Conservation (phyloP, 1,140 invertebrate genomes). For the Zelostemma sp. region DNA sequence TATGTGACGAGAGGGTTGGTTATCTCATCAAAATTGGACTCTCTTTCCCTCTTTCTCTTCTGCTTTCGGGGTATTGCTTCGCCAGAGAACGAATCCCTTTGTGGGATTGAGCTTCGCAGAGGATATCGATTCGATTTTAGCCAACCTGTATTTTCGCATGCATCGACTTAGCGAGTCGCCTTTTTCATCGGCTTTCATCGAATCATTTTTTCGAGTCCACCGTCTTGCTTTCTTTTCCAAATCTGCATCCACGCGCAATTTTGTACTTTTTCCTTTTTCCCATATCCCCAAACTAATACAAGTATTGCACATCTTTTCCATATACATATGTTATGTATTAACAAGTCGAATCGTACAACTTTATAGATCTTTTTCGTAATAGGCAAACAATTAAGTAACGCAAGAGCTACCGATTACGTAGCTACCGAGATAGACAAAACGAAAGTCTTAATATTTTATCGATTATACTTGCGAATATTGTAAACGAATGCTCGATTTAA, state of each 20-base stretch:
- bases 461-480: no score
- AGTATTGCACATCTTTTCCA: no score
- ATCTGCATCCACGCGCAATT: not conserved
- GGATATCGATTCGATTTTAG: constrained; percentile 62
- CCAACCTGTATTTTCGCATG: constrained; percentile 46
- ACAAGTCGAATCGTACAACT: no score
- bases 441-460: no score
- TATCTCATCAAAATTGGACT: constrained; percentile 69
- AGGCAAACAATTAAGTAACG: no score
- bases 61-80: constrained; percentile 36
- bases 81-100: constrained; percentile 55
- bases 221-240: not conserved
- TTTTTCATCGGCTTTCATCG: constrained; percentile 20
- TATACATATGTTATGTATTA: no score
- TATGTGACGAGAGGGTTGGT: constrained; percentile 56
- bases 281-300: no score
- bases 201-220: constrained; percentile 6
- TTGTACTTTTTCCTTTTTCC: no score
- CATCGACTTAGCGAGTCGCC: constrained; percentile 35
- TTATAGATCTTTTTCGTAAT: no score
- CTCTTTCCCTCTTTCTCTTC: constrained; percentile 52
- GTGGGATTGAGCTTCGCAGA: constrained; percentile 61
- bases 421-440: no score
- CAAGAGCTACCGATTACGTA: no score
- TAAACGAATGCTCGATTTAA: no score